Percentiles rank a stretch among this genome's conserved stretches.
These are phyloP conservation scores for Coleophora deauratella DNA, from an alignment of 2,888 invertebrate genomes.

Conservation along the genomic window DNA sequence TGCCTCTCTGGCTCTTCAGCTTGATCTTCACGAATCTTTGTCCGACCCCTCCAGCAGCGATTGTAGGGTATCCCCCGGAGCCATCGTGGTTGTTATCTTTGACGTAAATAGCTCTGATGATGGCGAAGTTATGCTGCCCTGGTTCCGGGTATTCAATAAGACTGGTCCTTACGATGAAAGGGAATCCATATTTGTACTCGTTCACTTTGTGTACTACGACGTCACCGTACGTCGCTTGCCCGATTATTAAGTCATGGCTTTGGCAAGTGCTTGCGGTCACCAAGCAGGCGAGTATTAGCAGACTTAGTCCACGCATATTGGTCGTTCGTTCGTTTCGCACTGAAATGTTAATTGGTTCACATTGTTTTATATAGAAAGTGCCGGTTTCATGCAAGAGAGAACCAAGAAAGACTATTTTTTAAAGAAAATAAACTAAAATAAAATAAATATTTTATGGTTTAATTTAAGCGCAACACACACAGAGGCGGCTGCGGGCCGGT, in stretches of 20 bases:
- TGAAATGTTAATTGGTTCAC: constrained; percentile 37
- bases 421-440: too few relatives aligned
- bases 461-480: too few relatives aligned
- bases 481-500: too few relatives aligned
- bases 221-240: constrained; percentile 51
- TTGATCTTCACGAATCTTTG: constrained; percentile 57
- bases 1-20: constrained; percentile 51
- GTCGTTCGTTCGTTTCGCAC: constrained; percentile 45
- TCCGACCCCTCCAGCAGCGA: constrained; percentile 56
- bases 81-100: constrained; percentile 53
- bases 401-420: constrained; percentile 11
- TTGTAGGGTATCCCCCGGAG: constrained; percentile 46
- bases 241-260: constrained; percentile 49
- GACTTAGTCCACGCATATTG: constrained; percentile 41
- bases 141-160: constrained; percentile 49
- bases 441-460: too few relatives aligned
- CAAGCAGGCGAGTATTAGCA: constrained; percentile 34
- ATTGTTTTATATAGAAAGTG: constrained; percentile 48
- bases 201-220: constrained; percentile 43
- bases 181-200: constrained; percentile 57
- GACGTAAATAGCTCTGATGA: constrained; percentile 45
- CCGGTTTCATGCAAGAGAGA: constrained; percentile 31
- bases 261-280: constrained; percentile 35
- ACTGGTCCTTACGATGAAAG: constrained; percentile 42
- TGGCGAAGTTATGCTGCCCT: constrained; percentile 47